Conservation (phyloP, 1,140 invertebrate genomes). For the Zaprionus camerounensis region DNA sequence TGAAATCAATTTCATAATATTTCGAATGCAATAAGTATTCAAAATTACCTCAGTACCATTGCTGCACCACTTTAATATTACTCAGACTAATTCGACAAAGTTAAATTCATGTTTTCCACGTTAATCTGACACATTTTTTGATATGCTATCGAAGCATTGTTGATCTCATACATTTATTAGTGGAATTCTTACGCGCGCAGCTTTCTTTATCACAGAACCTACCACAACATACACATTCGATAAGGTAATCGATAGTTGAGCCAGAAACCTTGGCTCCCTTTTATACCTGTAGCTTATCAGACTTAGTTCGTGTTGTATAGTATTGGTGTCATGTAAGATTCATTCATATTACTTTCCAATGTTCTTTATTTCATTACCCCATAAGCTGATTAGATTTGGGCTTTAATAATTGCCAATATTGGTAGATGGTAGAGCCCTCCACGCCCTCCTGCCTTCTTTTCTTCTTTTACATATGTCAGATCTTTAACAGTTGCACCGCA, state of each 20-base stretch:
- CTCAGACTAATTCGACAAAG: neutral
- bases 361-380: slow-evolving; percentile 7
- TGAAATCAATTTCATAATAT: neutral
- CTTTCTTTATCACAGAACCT: slow-evolving; percentile 8
- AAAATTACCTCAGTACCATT: neutral
- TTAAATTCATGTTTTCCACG: neutral
- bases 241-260: neutral
- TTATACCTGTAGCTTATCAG: neutral
- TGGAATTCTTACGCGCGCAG: neutral
- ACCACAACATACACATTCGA: slow-evolving; percentile 5
- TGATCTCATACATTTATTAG: neutral
- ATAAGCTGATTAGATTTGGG: slow-evolving; percentile 33
- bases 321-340: neutral
- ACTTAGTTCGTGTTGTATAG: neutral
- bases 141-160: neutral
- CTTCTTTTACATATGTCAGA: neutral
- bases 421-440: neutral
- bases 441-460: neutral
- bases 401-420: slow-evolving; percentile 24
- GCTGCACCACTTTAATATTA: neutral
- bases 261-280: neutral
- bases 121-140: neutral
- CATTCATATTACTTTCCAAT: neutral
- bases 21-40: neutral
- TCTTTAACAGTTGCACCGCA: neutral